Base-by-base conservation (phyloP, 2,113 vertebrate species). In the Clupea harengus region DNA sequence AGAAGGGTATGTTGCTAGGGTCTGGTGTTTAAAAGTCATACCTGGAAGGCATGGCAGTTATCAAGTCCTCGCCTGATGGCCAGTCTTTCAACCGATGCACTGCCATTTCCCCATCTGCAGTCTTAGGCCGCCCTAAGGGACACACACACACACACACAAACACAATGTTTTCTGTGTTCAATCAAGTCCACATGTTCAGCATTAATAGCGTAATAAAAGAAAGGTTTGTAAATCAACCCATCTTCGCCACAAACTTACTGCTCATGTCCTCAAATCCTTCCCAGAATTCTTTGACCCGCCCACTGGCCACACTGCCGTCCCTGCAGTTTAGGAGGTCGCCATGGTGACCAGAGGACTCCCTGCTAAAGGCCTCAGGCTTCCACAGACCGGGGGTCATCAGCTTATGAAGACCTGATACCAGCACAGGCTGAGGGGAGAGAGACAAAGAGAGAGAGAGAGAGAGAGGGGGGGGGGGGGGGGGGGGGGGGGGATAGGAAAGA, bases 221-320 rank as follows among this genome's bases (percentile, higher is more conserved):
- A 28, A 28, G 64, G 64, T 72, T 72, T 72, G 64, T 72, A 72
- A 72, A 32, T 72, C 64, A 28, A 11, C 64, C 64, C 64, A 72
- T 72, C n/a, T 72, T 32, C 28, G 64, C 44, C 52, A 3, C 83
- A 83, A 84, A 89, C 88, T 87, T 95, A 97, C 96, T 97, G 52
- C 96, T 95, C 89, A 96, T 92, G 89, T 97, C 96, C 95, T 97
- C 96, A 94, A 97, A 97, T 91, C 97, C 96, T 91, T 97, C 96
- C 97, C 97, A 97, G 93, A 97, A 97, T 87, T 97, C 96, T 85
- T 97, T 97, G 91, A 97, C 95, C 8, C 92, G 96, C 85, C 94
- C 90, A 89, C 94, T 97, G 85, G 95, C 96, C 92, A 96, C 93
- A 83, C 96, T 92, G 84, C 96, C 96, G 86, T 97, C 96, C 90